phyloP scores from a whole-genome alignment of 1,140 invertebrate species.

The Berghia stephanieae region DNA sequence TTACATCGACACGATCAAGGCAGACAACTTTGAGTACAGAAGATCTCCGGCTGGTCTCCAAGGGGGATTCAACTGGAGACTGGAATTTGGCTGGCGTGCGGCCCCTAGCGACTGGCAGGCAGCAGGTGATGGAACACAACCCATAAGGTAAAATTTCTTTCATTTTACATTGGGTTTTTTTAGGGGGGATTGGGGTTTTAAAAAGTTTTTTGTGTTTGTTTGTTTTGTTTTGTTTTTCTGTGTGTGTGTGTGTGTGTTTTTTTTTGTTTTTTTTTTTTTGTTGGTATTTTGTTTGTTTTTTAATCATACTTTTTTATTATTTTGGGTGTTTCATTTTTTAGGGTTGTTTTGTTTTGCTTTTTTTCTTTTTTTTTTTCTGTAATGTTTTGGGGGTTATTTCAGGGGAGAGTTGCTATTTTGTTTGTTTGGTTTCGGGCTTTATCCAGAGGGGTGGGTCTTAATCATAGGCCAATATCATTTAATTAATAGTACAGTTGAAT shows the following conservation, averaged over 20 bases:
- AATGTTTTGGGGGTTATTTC: no score
- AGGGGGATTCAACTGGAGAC: constrained; percentile 41
- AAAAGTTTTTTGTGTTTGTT: background rate
- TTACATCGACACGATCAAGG: constrained; percentile 97
- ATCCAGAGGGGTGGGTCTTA: no score
- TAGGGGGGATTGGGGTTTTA: constrained; percentile 8
- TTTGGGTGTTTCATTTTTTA: no score
- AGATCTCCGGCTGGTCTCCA: constrained; percentile 34
- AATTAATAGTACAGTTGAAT: no score
- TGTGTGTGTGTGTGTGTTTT: background rate
- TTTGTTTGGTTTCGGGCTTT: no score
- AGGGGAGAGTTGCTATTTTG: no score
- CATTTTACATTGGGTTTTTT: constrained; percentile 25
- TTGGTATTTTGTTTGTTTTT: no score
- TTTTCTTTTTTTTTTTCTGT: no score
- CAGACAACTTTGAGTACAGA: constrained; percentile 82
- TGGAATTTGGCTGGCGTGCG: constrained; percentile 42
- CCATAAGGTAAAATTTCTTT: constrained; percentile 27
- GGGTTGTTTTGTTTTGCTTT: no score
- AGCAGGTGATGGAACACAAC: constrained; percentile 13
- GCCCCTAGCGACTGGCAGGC: constrained; percentile 12
- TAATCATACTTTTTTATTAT: no score
- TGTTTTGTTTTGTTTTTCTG: background rate
- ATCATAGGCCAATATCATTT: no score
- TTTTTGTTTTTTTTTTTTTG: background rate